phyloP scores from a whole-genome alignment of 2,113 vertebrate genomes.

The Chloropsis hardwickii region DNA sequence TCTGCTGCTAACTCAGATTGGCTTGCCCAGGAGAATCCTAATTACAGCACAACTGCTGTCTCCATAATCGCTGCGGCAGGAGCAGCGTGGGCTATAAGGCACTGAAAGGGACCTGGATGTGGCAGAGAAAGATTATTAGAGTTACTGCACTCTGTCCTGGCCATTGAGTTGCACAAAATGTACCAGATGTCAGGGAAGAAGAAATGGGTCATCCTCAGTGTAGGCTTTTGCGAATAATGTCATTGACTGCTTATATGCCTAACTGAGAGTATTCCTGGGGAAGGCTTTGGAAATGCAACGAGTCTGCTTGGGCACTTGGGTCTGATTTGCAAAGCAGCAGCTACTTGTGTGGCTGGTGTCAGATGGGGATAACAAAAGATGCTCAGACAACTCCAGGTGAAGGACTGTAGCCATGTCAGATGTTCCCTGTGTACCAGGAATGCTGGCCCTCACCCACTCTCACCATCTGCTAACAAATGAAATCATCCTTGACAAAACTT shows the following conservation, averaged over 20 bases:
- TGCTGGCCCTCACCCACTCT: neutral
- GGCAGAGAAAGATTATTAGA: conserved; percentile 26
- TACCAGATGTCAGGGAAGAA: conserved; percentile 61
- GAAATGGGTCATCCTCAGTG: neutral
- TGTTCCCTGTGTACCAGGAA: neutral
- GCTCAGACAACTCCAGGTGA: neutral
- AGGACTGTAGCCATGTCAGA: neutral
- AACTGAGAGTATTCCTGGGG: neutral
- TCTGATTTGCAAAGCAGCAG: neutral
- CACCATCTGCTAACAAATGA: neutral
- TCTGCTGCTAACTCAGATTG: conserved; percentile 53
- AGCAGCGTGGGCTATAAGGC: conserved; percentile 48
- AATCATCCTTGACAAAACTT: neutral
- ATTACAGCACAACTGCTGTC: conserved; percentile 67
- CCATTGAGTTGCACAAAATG: neutral
- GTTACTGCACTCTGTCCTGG: neutral
- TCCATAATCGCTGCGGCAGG: conserved; percentile 64
- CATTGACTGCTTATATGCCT: neutral
- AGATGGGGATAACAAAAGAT: neutral
- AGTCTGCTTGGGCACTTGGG: neutral
- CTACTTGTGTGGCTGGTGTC: neutral
- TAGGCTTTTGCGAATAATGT: neutral
- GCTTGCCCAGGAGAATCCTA: conserved; percentile 71
- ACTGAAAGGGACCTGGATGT: conserved; percentile 36
- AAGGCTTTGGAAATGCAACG: neutral